A percentile compares a stretch with the other conserved stretches of the same genome.
Conservation (phyloP, 37 sponge, comb jelly and placozoan species). For the Crambe crambe region DNA sequence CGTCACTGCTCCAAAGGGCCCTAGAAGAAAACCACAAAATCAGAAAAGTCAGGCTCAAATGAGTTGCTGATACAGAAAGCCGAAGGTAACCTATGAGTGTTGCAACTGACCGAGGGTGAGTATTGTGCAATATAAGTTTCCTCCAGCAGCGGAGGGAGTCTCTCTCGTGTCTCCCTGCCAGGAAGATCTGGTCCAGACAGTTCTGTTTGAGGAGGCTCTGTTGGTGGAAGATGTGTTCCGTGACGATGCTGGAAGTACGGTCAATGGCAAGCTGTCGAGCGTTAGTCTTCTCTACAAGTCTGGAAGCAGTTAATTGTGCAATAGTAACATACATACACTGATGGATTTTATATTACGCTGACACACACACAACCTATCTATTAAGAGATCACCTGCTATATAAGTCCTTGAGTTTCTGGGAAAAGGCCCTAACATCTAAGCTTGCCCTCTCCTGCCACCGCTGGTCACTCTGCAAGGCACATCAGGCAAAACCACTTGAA, state of each 20-base stretch:
- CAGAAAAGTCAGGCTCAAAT: not conserved
- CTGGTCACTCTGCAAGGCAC: constrained; percentile 60
- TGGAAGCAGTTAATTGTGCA: not conserved
- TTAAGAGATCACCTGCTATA: constrained; percentile 43
- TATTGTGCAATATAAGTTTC: constrained; percentile 54
- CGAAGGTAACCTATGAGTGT: not conserved
- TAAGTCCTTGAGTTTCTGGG: constrained; percentile 18
- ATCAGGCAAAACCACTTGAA: not conserved
- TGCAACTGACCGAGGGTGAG: constrained; percentile 54
- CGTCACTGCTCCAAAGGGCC: constrained; percentile 79
- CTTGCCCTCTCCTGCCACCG: constrained; percentile 37
- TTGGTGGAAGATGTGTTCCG: constrained; percentile 35
- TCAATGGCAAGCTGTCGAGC: constrained; percentile 27
- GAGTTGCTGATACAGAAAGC: not conserved
- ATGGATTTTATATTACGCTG: not conserved
- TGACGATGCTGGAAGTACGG: constrained; percentile 30
- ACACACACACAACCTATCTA: not conserved
- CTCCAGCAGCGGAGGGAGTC: constrained; percentile 65
- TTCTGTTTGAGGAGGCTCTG: constrained; percentile 32
- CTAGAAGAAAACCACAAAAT: constrained; percentile 7
- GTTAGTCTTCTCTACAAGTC: constrained; percentile 48
- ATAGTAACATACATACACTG: not conserved
- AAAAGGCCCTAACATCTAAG: constrained; percentile 48
- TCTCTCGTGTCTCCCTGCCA: constrained; percentile 25
- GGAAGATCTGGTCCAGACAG: constrained; percentile 49